A percentile compares a stretch with the other conserved stretches of the same genome.
These are phyloP conservation scores for Hybos culiciformis DNA, from an alignment of 2,888 invertebrate species.

Conservation along the genomic window DNA sequence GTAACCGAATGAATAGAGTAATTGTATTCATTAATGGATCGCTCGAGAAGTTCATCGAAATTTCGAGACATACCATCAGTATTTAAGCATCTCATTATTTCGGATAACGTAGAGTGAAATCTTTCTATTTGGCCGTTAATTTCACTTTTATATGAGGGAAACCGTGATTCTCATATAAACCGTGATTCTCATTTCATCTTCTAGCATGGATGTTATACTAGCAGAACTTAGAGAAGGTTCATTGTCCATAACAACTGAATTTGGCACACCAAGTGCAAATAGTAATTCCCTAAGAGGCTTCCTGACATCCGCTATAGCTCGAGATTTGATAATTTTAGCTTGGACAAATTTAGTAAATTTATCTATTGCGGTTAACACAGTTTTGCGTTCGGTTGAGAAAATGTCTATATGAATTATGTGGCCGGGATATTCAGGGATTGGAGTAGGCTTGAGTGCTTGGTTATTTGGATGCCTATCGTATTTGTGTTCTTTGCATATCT, in stretches of 20 bases:
- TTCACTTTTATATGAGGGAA: slow-evolving; percentile 8
- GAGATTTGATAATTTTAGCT: slow-evolving; percentile 4
- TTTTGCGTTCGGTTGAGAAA: slow-evolving; percentile 8
- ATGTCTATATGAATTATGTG: slow-evolving; percentile 8
- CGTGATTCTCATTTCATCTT: slow-evolving; percentile 5
- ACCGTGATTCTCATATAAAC: slow-evolving; percentile 5
- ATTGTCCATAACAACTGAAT: slow-evolving; percentile 12
- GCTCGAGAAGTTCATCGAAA: not conserved
- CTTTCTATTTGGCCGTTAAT: slow-evolving; percentile 6
- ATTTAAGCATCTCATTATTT: slow-evolving; percentile 6
- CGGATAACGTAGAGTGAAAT: slow-evolving; percentile 9
- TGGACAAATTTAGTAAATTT: slow-evolving; percentile 13
- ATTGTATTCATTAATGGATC: slow-evolving; percentile 7
- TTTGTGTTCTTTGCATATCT: slow-evolving; percentile 2
- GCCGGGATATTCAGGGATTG: slow-evolving; percentile 8
- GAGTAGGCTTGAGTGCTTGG: not conserved
- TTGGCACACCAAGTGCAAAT: slow-evolving; percentile 11
- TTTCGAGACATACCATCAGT: not conserved
- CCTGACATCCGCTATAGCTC: slow-evolving; percentile 9
- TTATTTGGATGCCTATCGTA: slow-evolving; percentile 4
- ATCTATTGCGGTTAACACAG: slow-evolving; percentile 11
- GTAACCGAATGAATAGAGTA: slow-evolving; percentile 5
- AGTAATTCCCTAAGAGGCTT: slow-evolving; percentile 11
- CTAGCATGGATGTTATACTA: slow-evolving; percentile 6
- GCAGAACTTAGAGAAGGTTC: slow-evolving; percentile 6